Evolutionary conservation across 2,888 invertebrate species (phyloP).

Genomic region (Tanytarsus gracilentus): DNA sequence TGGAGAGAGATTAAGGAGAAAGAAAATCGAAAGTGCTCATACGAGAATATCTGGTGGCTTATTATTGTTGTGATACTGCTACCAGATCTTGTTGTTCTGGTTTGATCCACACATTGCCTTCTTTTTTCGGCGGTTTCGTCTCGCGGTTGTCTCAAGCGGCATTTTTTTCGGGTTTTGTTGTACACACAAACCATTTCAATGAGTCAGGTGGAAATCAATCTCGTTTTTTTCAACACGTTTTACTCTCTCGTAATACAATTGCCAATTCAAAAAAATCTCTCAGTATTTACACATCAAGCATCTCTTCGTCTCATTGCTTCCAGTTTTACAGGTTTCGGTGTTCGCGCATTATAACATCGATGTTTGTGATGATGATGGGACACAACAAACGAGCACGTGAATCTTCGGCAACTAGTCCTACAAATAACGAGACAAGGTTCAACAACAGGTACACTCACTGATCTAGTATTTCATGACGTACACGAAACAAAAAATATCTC

Average conservation of each 20-base stretch:
- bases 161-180: not conserved
- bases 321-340: conserved; percentile 20
- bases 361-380: not conserved
- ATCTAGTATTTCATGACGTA: not conserved
- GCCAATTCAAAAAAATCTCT: not conserved
- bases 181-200: not conserved
- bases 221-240: conserved; percentile 20
- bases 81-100: not conserved
- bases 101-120: conserved; percentile 14
- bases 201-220: conserved; percentile 16
- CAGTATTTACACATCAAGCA: not conserved
- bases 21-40: conserved; percentile 21
- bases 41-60: conserved; percentile 15
- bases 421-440: no score
- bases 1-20: not conserved
- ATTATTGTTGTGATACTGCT: not conserved
- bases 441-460: no score
- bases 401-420: not conserved
- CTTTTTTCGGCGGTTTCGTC: not conserved
- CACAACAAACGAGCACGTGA: not conserved
- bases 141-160: no score
- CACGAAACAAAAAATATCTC: no score
- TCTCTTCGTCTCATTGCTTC: not conserved
- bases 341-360: no score
- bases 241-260: not conserved